Evolutionary conservation across 2,888 invertebrate species (phyloP).

Genomic region (Dynastes grantii): DNA sequence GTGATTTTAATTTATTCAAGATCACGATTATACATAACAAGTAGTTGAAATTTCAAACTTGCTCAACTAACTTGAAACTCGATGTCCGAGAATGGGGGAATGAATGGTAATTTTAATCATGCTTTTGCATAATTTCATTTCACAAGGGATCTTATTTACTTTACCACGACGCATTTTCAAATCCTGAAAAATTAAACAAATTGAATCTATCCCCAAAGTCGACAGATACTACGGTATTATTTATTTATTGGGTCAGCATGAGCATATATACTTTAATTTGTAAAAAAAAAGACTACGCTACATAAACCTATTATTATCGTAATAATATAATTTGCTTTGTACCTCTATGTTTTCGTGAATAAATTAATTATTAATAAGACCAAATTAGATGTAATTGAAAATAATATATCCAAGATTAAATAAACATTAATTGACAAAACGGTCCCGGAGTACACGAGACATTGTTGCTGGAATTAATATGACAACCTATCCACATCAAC

Average conservation of each 20-base stretch:
- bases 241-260: too few species aligned
- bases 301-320: too few species aligned
- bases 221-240: too few species aligned
- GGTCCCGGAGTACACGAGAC: constrained; percentile 52
- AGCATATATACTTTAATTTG: too few species aligned
- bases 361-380: background rate
- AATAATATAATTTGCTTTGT: too few species aligned
- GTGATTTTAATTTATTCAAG: constrained; percentile 18
- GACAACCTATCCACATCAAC: constrained; percentile 57
- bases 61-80: constrained; percentile 19
- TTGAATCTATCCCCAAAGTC: background rate
- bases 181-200: background rate
- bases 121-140: constrained; percentile 33
- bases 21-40: constrained; percentile 17
- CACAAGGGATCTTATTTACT: background rate
- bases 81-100: constrained; percentile 15
- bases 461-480: constrained; percentile 55
- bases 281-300: too few species aligned
- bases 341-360: background rate
- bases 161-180: background rate
- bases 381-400: constrained; percentile 5
- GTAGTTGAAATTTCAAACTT: constrained; percentile 25
- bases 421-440: constrained; percentile 46
- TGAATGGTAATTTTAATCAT: constrained; percentile 34
- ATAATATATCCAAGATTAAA: constrained; percentile 27